Evolutionary conservation across 1,140 invertebrate genomes (phyloP).

Genomic region (Lepidurus couesii): DNA sequence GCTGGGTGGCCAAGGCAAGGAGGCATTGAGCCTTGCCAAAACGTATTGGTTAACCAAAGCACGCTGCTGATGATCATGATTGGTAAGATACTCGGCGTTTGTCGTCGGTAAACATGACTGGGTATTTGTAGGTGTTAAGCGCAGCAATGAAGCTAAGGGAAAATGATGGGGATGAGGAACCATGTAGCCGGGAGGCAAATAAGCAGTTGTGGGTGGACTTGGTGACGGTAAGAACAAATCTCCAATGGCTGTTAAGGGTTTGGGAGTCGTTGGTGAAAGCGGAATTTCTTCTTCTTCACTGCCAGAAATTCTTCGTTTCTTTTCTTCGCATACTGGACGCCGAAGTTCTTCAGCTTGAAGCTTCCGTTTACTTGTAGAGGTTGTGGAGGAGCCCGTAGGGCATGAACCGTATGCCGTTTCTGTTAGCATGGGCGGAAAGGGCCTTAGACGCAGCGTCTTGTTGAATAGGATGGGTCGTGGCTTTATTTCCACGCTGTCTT

Average conservation of each 20-base stretch:
- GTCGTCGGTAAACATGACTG: neutral
- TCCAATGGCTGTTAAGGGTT: conserved; percentile 36
- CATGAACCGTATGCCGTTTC: neutral
- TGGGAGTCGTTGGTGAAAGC: conserved; percentile 39
- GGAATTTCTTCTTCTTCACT: conserved; percentile 36
- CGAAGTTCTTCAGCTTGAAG: conserved; percentile 40
- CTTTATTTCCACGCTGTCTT: conserved; percentile 66
- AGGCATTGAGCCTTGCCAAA: conserved; percentile 29
- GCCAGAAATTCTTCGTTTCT: conserved; percentile 38
- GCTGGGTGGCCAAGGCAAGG: conserved; percentile 32
- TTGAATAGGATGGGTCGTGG: conserved; percentile 53
- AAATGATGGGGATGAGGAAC: conserved; percentile 34
- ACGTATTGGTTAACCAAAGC: neutral
- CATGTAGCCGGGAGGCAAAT: conserved; percentile 25
- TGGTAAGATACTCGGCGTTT: neutral
- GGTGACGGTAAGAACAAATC: neutral
- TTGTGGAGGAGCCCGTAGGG: neutral
- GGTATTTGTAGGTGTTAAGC: neutral
- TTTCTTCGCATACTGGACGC: conserved; percentile 32
- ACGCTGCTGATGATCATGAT: conserved; percentile 2
- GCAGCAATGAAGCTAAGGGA: conserved; percentile 36
- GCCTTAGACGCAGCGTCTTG: conserved; percentile 33
- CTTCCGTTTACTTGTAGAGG: neutral
- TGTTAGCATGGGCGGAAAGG: conserved; percentile 39
- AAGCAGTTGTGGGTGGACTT: neutral